Evolutionary conservation across 2,113 vertebrate genomes (phyloP), one percentile per base, ranked within the genome.

Genomic region (Calyptomena viridis): DNA sequence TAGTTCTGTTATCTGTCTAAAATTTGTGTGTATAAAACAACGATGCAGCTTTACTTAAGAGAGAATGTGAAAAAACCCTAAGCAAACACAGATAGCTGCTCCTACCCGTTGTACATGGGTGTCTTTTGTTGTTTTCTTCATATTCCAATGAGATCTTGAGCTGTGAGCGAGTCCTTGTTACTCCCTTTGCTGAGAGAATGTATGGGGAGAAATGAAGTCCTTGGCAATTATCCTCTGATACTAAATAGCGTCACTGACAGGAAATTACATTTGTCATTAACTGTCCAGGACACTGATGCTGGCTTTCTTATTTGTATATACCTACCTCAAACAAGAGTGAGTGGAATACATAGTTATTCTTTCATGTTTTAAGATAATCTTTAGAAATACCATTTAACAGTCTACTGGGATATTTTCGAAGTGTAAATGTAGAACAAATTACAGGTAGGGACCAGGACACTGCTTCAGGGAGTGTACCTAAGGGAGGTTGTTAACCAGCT

Each of bases 21-120:
- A 88, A 66, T 42, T 19, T 55, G 5, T 2, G 0, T 35, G 12
- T 39, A 5, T 80, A 13, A 72, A 80, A 47, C 5, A 6, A 27
- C 0, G 2, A 28, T 0, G 0, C 3, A 2, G 40, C 37, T 73
- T 63, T 77, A 46, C 14, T n/a, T 62, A n/a, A n/a, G 56, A 69
- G 37, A 46, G 40, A 80, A 53, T 8, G 14, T 63, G 44, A 58
- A 88, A 80, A 75, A 91, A 37, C 25, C 12, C 8, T 9, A 69
- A 63, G 35, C 31, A 63, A 35, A 63, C 1, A 0, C 8, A n/a
- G 19, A 7, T 55, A 24, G 14, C 49, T 76, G 15, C 47, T 90
- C 53, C 59, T 88, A 60, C 56, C 23, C 33, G 33, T 69, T 56
- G 46, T 56, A 21, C 8, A 1, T 18, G 53, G 30, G 21, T 62